Conservation (phyloP, 2,888 invertebrate genomes). For the Synanthedon vespiformis region DNA sequence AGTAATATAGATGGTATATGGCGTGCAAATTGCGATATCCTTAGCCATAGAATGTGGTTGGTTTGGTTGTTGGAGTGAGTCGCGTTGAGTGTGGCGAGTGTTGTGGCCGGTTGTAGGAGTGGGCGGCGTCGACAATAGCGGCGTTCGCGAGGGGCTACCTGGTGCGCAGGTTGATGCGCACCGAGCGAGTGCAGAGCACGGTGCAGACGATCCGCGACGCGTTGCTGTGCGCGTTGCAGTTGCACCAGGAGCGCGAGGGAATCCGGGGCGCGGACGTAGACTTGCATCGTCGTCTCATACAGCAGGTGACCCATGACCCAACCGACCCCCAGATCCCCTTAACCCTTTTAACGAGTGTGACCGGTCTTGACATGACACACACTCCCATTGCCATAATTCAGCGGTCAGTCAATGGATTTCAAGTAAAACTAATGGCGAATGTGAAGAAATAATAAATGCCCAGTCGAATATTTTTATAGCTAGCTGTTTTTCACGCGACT, state of each 20-base stretch:
- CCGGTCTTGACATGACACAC: too few species aligned
- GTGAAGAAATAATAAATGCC: too few species aligned
- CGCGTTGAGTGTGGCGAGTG: not conserved
- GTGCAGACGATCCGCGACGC: constrained; percentile 86
- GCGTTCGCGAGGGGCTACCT: constrained; percentile 82
- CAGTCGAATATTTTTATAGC: too few species aligned
- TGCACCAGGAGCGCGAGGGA: constrained; percentile 74
- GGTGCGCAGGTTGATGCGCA: constrained; percentile 82
- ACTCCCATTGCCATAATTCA: too few species aligned
- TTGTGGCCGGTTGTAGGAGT: constrained; percentile 29
- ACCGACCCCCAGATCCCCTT: too few species aligned
- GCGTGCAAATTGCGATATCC: too few species aligned
- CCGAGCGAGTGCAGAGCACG: constrained; percentile 82
- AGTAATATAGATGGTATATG: too few species aligned
- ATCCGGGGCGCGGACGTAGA: constrained; percentile 76
- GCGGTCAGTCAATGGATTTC: too few species aligned
- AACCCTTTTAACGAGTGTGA: too few species aligned
- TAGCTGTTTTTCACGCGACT: too few species aligned
- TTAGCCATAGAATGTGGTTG: too few species aligned
- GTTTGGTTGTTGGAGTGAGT: constrained; percentile 4
- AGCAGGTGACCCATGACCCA: constrained; percentile 66
- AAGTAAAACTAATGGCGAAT: too few species aligned
- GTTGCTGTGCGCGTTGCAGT: constrained; percentile 78
- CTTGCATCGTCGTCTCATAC: constrained; percentile 78
- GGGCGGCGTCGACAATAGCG: constrained; percentile 76